Evolutionary conservation across 2,888 invertebrate species (phyloP).

Genomic region (Nomada fabriciana): DNA sequence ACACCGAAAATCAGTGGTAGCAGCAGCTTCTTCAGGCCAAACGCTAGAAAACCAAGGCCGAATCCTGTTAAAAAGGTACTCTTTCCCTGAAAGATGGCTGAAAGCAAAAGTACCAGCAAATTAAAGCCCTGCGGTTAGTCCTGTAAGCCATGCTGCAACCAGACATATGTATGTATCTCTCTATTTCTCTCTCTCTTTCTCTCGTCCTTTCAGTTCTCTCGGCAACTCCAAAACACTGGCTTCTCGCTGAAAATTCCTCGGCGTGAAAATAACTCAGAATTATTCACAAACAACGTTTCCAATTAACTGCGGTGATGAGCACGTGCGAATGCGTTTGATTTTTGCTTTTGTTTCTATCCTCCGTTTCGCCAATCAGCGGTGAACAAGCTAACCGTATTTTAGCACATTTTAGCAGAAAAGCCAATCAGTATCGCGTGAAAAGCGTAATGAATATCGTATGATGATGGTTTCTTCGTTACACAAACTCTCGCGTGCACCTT

Average conservation of each 20-base stretch:
- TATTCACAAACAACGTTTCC: background rate
- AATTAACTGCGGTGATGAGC: background rate
- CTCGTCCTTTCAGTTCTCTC: conserved; percentile 6
- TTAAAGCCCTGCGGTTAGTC: conserved; percentile 83
- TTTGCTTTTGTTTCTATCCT: background rate
- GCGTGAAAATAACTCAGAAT: background rate
- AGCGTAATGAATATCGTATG: conserved; percentile 22
- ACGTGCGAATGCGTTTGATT: background rate
- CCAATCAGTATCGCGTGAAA: conserved; percentile 54
- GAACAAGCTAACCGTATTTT: conserved; percentile 53
- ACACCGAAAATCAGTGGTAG: conserved; percentile 93
- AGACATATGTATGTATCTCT: conserved; percentile 42
- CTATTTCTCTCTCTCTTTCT: conserved; percentile 3
- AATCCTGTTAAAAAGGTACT: conserved; percentile 88
- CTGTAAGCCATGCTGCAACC: conserved; percentile 80
- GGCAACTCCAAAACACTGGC: conserved; percentile 7
- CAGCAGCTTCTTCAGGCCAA: conserved; percentile 93
- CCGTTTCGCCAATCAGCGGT: conserved; percentile 56
- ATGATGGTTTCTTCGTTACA: background rate
- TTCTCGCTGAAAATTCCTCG: conserved; percentile 57
- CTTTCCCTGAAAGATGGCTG: conserved; percentile 85
- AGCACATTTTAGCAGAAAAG: conserved; percentile 54
- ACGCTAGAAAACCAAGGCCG: conserved; percentile 89
- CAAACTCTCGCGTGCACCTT: background rate
- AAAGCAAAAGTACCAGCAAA: conserved; percentile 83